Base-by-base conservation (phyloP, 2,888 invertebrate species). In the Orthosia gothica region DNA sequence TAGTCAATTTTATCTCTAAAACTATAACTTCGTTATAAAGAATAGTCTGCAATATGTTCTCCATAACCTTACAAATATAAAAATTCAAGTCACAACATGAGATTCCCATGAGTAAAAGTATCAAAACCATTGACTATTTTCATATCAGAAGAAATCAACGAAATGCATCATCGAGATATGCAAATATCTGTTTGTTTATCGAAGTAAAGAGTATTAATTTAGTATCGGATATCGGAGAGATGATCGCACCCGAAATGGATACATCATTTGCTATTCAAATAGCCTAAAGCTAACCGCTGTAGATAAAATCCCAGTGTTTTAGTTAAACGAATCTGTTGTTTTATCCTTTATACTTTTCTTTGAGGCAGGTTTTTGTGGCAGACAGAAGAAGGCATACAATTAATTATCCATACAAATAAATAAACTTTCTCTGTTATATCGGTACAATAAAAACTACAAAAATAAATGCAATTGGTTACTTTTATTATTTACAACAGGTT, bases 141-240 rank as follows among this genome's bases (percentile, higher is more conserved):
- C 32, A 77, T 76, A 85, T 87, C 87, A 80, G 71, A 79, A 68
- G 86, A 89, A 91, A 93, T 92, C 90, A 90, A 91, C 83, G 82
- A 88, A 92, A 91, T 88, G 84, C 83, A 89, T 94, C 82, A 89
- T 94, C 90, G 84, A 86, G 93, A 95, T 95, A 96, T 96, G 95
- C 94, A 95, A 95, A 95, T 95, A 90, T 91, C 86, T 94, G 94
- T 96, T 96, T 95, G 95, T 94, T 96, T 94, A 95, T 94, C 93
- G 89, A 90, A 92, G 90, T 90, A 91, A 93, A 89, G 91, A 92
- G 93, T 93, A 94, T 93, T 94, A 94, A 95, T 95, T 95, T 94
- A 79, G 91, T 91, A 92, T 92, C 89, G 86, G 91, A 89, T 94
- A 95, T 95, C 94, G 84, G 85, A 76, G 86, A 92, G 94, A 94